phyloP scores from a whole-genome alignment of 2,797 vertebrate species.

The Apodemus agrarius region DNA sequence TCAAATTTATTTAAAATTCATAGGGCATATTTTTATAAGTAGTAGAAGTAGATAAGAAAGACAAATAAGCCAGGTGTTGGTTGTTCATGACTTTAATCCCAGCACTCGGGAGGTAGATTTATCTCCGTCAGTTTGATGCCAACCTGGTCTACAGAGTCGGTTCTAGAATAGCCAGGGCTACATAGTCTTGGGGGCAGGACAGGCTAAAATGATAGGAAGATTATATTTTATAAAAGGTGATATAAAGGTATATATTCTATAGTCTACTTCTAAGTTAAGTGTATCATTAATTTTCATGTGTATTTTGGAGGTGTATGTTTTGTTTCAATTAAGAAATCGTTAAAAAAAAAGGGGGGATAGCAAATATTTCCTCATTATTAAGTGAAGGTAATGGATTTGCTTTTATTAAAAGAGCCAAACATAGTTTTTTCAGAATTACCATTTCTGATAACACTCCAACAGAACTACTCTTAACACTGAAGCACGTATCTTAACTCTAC shows the following conservation, averaged over 20 bases:
- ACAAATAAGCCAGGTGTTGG: not conserved
- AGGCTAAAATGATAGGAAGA: not conserved
- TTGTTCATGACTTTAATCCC: not conserved
- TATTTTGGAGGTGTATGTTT: not conserved
- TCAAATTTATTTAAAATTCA: constrained; percentile 22
- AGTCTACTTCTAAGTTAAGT: constrained; percentile 35
- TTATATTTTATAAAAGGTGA: not conserved
- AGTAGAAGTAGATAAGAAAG: not conserved
- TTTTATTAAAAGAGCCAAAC: not conserved
- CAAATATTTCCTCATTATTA: constrained; percentile 34
- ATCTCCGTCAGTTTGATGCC: not conserved
- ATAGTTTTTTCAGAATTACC: constrained; percentile 43
- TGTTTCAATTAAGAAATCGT: constrained; percentile 42
- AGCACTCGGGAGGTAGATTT: not conserved
- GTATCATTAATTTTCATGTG: not conserved
- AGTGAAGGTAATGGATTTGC: not conserved
- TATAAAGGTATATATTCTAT: not conserved
- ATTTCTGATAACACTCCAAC: constrained; percentile 45
- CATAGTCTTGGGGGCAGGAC: not conserved
- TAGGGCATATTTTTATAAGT: not conserved
- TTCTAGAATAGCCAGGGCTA: too few relatives aligned
- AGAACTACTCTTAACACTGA: not conserved
- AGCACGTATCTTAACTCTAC: not conserved
- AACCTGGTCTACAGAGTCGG: too few relatives aligned
- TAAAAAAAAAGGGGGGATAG: not conserved